Evolutionary conservation across 2,797 vertebrate species (phyloP).

Genomic region (Mus caroli): DNA sequence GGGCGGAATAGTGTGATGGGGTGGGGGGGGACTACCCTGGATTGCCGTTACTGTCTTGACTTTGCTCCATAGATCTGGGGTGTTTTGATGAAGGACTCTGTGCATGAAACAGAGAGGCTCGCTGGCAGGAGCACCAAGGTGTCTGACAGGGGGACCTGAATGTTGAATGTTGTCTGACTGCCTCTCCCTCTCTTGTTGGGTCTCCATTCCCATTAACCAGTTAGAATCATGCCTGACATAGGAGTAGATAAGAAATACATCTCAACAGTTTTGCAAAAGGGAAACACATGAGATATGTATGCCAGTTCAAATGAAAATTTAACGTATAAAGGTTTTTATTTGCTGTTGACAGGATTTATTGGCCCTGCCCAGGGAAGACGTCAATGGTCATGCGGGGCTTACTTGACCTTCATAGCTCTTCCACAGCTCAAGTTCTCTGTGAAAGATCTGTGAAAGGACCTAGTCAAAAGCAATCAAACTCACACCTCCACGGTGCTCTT

Average conservation of each 20-base stretch:
- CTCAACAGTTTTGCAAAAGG: neutral
- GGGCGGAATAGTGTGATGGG: neutral
- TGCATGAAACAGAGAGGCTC: too few relatives aligned
- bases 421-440: neutral
- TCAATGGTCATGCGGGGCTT: too few relatives aligned
- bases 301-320: neutral
- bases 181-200: neutral
- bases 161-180: neutral
- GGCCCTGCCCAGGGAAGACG: neutral
- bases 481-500: neutral
- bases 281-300: neutral
- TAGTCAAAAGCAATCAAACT: neutral
- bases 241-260: neutral
- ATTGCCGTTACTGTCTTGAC: neutral
- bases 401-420: neutral
- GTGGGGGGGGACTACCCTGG: neutral
- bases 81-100: neutral
- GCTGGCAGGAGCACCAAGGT: neutral
- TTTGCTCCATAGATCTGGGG: neutral
- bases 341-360: neutral
- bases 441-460: neutral
- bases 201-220: neutral
- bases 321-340: constrained; percentile 5
- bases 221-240: neutral
- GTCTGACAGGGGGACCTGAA: neutral